Conservation (phyloP, 2,113 vertebrate species). For the Ceyx cyanopectus region DNA sequence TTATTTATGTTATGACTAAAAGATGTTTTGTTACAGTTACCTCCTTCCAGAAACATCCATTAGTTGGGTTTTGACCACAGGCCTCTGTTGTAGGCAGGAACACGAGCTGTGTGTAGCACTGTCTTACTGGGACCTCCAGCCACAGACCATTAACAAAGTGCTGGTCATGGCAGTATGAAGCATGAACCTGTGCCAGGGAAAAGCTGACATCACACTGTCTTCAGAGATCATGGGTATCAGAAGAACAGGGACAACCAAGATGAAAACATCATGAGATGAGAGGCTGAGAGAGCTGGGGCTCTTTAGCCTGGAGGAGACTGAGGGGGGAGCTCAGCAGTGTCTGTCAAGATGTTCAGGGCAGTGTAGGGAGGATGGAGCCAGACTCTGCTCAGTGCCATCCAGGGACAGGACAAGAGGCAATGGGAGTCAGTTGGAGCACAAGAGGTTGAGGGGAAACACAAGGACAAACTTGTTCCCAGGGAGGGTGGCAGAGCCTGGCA, state of each 20-base stretch:
- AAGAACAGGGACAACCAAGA: neutral
- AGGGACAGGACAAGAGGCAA: too few species aligned
- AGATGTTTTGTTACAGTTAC: neutral
- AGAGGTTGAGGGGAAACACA: too few species aligned
- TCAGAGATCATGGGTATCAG: neutral
- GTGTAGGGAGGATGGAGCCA: too few species aligned
- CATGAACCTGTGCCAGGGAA: neutral
- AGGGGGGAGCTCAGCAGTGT: too few species aligned
- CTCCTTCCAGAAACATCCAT: neutral
- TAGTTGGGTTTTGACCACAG: neutral
- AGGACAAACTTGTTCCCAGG: too few species aligned
- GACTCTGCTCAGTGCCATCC: too few species aligned
- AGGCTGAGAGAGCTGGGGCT: too few species aligned
- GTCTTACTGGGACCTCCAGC: neutral
- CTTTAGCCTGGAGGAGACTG: too few species aligned
- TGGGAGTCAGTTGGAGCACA: too few species aligned
- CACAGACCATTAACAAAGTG: neutral
- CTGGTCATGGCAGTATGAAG: neutral
- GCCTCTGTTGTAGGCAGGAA: neutral
- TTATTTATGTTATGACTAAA: slow-evolving; percentile 29
- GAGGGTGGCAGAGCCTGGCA: too few species aligned
- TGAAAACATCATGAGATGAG: neutral
- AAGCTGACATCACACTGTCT: neutral
- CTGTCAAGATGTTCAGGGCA: too few species aligned
- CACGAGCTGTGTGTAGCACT: neutral